These are phyloP conservation scores for Beroe ovata DNA, from an alignment of 37 sponge, comb jelly and placozoan genomes.

Conservation along the genomic window DNA sequence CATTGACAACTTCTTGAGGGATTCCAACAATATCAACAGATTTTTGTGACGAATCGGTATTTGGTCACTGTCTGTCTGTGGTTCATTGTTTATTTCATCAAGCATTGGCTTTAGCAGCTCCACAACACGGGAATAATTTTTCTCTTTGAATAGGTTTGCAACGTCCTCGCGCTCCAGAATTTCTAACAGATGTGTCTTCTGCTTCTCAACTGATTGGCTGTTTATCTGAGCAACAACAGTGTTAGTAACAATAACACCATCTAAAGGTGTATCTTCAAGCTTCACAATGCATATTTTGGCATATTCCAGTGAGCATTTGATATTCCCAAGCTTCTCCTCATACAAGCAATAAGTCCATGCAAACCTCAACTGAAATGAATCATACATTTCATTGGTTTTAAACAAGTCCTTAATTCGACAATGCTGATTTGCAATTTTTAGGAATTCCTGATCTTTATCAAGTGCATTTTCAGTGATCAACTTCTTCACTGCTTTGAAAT, in stretches of 20 bases:
- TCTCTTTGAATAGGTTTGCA: slow-evolving; percentile 51
- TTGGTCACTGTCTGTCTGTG: slow-evolving; percentile 14
- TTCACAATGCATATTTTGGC: background rate
- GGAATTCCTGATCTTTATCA: slow-evolving; percentile 42
- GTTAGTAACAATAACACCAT: slow-evolving; percentile 19
- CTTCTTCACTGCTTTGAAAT: background rate
- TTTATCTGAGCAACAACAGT: slow-evolving; percentile 6
- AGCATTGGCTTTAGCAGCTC: slow-evolving; percentile 54
- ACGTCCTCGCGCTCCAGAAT: slow-evolving; percentile 49
- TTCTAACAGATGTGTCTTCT: slow-evolving; percentile 5
- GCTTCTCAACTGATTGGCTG: slow-evolving; percentile 8
- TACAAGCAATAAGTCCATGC: slow-evolving; percentile 60
- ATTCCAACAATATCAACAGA: slow-evolving; percentile 42
- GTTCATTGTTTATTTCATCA: slow-evolving; percentile 32
- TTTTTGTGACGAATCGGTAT: slow-evolving; percentile 42
- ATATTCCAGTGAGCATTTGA: slow-evolving; percentile 21
- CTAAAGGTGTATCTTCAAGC: background rate
- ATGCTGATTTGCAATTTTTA: slow-evolving; percentile 46
- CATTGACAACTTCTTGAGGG: slow-evolving; percentile 31
- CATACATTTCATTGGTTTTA: background rate
- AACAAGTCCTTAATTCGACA: slow-evolving; percentile 30
- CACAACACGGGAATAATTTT: slow-evolving; percentile 47
- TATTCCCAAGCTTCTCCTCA: slow-evolving; percentile 31
- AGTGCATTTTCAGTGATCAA: slow-evolving; percentile 8
- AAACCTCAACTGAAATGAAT: slow-evolving; percentile 35